Evolutionary conservation across 2,888 invertebrate species (phyloP), one percentile per base, ranked within the genome.

Genomic region (Schrankia costaestrigalis): DNA sequence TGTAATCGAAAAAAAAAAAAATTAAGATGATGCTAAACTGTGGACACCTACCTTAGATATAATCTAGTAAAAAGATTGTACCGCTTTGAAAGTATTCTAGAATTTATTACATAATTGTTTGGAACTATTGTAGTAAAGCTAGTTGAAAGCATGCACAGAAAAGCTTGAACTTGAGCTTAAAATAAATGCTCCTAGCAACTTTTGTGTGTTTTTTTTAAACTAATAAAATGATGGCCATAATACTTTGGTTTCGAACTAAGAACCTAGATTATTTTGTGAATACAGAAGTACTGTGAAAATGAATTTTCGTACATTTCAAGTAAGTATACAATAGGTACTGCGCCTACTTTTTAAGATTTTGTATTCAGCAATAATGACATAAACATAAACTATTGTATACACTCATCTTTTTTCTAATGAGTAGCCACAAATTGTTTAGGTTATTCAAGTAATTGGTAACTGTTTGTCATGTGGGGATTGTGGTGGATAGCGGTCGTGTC

Each of bases 31-130:
- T 14, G 18, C 26, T 11, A 30, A 26, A 8, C n/a, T n/a, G n/a
- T n/a, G n/a, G 14, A 27, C 23, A 34, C 34, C 26, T 30, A 30
- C 30, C 35, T 26, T 36, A 27, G 22, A 35, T 27, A 11, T 19
- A 14, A 30, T 21, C 12, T 23, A 17, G 9, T 32, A 11, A 19
- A 25, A 27, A 21, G 10, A 29, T 35, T 35, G 34, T 28, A 27
- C 9, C 11, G 25, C 25, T 35, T 35, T 11, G 5, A 22, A 11
- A 13, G 15, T 28, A 11, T 21, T 30, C 14, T 15, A 30, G 11
- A 30, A 6, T 17, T 23, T 18, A 12, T 7, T 31, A 19, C 13
- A 8, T 15, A 3, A 22, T 22, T 15, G 14, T 27, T 11, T n/a
- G 11, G 17, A 22, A 10, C 18, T 11, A 11, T 28, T 22, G 27